These are phyloP conservation scores for Chloroclystis v-ata DNA, from an alignment of 2,888 invertebrate species.

Conservation along the genomic window DNA sequence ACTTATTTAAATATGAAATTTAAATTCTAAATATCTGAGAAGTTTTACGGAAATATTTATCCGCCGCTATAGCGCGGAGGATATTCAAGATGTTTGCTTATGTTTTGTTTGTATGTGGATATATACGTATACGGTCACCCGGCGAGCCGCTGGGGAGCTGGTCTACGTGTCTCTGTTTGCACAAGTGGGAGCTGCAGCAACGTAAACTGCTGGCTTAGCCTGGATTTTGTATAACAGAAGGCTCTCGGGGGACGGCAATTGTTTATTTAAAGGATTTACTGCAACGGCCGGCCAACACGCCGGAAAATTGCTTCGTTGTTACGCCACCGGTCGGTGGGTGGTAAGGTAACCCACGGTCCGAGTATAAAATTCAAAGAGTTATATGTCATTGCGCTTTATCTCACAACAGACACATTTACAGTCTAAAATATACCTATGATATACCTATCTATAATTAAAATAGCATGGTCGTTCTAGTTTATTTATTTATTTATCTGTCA, in stretches of 20 bases:
- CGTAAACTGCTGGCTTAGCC: slow-evolving; percentile 2
- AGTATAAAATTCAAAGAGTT: too few species aligned
- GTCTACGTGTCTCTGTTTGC: slow-evolving; percentile 4
- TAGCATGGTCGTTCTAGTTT: too few species aligned
- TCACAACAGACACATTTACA: too few species aligned
- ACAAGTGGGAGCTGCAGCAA: not conserved
- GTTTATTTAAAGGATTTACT: slow-evolving; percentile 2
- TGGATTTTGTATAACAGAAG: slow-evolving; percentile 2
- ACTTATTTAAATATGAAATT: not conserved
- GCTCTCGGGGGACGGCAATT: not conserved
- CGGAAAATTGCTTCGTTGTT: not conserved
- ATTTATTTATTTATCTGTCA: too few species aligned
- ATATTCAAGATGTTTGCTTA: too few species aligned
- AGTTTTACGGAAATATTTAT: not conserved
- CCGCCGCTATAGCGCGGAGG: not conserved
- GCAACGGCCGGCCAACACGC: not conserved
- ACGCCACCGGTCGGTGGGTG: too few species aligned
- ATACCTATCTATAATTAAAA: too few species aligned
- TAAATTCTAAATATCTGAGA: not conserved
- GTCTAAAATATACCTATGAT: too few species aligned
- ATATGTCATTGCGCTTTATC: too few species aligned
- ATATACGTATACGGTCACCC: not conserved
- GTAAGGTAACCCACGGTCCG: too few species aligned
- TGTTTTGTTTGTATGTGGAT: too few species aligned
- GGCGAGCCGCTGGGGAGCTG: not conserved